phyloP scores from a whole-genome alignment of 2,113 vertebrate genomes.

The Heptranchias perlo region DNA sequence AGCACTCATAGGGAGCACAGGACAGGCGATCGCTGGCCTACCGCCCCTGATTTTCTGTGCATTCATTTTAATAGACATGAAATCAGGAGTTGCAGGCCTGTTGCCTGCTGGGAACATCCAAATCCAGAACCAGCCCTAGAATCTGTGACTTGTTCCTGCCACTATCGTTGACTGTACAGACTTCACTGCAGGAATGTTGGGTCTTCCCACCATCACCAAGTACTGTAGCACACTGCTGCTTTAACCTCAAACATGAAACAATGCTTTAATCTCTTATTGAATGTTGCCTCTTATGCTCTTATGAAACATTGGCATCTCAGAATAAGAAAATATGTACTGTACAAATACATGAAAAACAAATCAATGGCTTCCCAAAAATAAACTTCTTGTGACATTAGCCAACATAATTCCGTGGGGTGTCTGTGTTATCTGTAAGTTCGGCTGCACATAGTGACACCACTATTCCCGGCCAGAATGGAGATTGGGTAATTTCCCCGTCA shows the following conservation, averaged over 20 bases:
- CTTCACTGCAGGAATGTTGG: neutral
- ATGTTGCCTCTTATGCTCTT: no score
- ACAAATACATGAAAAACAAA: no score
- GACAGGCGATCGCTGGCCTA: neutral
- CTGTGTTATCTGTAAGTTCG: no score
- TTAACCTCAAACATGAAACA: neutral
- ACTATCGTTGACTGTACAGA: neutral
- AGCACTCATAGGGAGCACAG: neutral
- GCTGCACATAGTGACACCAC: no score
- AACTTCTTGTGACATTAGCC: no score
- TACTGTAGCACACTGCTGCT: neutral
- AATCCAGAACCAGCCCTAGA: neutral
- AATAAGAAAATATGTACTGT: no score
- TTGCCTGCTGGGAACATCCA: neutral
- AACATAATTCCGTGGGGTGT: no score
- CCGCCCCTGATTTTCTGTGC: neutral
- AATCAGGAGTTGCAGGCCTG: neutral
- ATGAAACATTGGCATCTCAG: no score
- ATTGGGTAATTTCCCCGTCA: no score
- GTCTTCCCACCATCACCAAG: neutral
- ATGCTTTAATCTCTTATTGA: neutral
- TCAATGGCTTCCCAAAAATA: no score
- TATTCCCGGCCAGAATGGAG: no score
- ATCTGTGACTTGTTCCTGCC: neutral
- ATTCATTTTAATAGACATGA: neutral